Evolutionary conservation across 2,888 invertebrate genomes (phyloP), one percentile per base, ranked within the genome.

Genomic region (Hirtodrosophila duncani): DNA sequence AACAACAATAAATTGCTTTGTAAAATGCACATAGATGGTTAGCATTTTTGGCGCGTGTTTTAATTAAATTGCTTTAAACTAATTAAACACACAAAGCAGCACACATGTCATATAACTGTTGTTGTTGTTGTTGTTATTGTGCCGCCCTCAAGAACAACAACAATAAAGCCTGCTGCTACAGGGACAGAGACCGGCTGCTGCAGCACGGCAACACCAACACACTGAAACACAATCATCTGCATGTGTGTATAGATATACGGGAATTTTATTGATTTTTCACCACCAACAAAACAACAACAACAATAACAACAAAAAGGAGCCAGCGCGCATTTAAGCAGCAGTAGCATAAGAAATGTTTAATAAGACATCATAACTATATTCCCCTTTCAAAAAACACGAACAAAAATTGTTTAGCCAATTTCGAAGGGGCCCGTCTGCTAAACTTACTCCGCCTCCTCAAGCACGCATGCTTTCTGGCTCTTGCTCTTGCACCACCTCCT

Each of bases 21-120:
- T 16, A 17, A 24, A 36, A 17, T 2, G 10, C 8, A 20, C 13
- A 20, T 9, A 17, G 4, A 20, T 20, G 6, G 6, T 5, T 5
- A n/a, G n/a, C n/a, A n/a, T n/a, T 29, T 29, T n/a, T 7, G 16
- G 30, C 36, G 37, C 53, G 41, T 31, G 46, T 51, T 31, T 52
- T 58, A 49, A 71, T 63, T 63, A 63, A 51, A 60, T 41, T 38
- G 53, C 36, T 49, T 61, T 70, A 63, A 70, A 60, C 56, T 67
- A 75, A 75, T 75, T 75, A 75, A 75, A 58, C 70, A 79, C 63
- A 71, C 67, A 56, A 59, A 27, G 30, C 29, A 49, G 38, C 18
- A 36, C 29, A 23, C 13, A 48, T 30, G 14, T 16, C 17, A 14
- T 30, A 30, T 16, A 14, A 13, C 16, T 30, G n/a, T n/a, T n/a